Conservation (phyloP, 2,113 vertebrate species). For the Hyla sarda region DNA sequence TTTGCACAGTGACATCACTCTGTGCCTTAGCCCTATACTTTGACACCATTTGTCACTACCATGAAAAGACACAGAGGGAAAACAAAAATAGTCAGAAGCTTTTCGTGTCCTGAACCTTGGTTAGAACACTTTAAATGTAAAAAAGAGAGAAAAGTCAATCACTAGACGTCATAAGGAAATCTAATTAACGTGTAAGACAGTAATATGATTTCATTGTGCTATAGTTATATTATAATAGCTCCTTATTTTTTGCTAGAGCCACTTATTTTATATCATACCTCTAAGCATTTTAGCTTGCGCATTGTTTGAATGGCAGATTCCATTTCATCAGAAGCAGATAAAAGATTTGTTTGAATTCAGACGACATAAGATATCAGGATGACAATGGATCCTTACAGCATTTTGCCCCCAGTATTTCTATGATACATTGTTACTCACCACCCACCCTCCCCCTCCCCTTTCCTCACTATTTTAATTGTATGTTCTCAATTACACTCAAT, state of each 20-base stretch:
- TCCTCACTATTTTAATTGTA: not conserved
- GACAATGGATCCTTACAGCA: not conserved
- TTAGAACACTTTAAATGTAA: no score
- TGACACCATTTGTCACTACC: no score
- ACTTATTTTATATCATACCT: not conserved
- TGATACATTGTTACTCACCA: not conserved
- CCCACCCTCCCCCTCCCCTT: no score
- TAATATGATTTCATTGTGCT: no score
- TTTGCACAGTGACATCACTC: no score
- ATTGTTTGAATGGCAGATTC: not conserved
- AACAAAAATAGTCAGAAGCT: no score
- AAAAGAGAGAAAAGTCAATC: no score
- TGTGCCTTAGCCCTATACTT: no score
- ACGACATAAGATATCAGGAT: not conserved
- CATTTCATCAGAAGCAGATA: not conserved
- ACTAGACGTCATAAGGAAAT: no score
- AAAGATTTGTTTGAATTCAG: not conserved
- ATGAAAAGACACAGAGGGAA: no score
- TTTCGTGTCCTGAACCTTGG: no score
- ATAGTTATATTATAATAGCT: not conserved
- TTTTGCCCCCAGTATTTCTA: not conserved
- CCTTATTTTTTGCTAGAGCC: not conserved
- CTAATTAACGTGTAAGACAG: no score
- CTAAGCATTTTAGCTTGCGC: not conserved
- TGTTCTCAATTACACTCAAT: not conserved